Conservation (phyloP, 2,888 invertebrate genomes). For the Lithophane semibrunnea region DNA sequence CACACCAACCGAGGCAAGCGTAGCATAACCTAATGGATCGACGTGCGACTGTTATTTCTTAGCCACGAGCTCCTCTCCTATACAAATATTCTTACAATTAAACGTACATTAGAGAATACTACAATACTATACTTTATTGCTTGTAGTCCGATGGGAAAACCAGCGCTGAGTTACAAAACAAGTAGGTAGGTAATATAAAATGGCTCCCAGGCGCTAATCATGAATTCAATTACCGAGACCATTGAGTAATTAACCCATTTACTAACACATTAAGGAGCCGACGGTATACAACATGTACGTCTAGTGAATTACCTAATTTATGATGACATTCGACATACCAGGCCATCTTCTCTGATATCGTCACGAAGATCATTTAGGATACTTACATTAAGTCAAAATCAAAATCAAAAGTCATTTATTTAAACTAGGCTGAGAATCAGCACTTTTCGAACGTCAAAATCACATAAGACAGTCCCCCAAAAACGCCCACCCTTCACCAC, state of each 20-base stretch:
- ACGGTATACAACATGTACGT: background rate
- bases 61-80: no score
- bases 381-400: no score
- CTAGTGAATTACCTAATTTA: background rate
- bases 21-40: no score
- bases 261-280: background rate
- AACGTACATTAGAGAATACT: background rate
- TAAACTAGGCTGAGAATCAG: no score
- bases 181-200: background rate
- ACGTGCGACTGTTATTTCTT: no score
- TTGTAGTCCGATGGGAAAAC: background rate
- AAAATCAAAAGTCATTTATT: no score
- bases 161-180: background rate
- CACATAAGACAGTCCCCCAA: no score
- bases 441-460: no score
- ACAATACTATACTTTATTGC: background rate
- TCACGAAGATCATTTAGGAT: background rate
- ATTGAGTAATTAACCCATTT: constrained; percentile 37
- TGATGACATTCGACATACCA: background rate
- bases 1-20: no score
- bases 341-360: background rate
- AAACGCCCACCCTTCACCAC: no score
- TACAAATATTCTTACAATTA: background rate
- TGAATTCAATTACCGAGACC: constrained; percentile 15
- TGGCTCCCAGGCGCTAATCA: background rate